Percentiles rank a stretch among this genome's conserved stretches.
phyloP scores from a whole-genome alignment of 2,888 invertebrate genomes.

The Trissolcus brochymenae region DNA sequence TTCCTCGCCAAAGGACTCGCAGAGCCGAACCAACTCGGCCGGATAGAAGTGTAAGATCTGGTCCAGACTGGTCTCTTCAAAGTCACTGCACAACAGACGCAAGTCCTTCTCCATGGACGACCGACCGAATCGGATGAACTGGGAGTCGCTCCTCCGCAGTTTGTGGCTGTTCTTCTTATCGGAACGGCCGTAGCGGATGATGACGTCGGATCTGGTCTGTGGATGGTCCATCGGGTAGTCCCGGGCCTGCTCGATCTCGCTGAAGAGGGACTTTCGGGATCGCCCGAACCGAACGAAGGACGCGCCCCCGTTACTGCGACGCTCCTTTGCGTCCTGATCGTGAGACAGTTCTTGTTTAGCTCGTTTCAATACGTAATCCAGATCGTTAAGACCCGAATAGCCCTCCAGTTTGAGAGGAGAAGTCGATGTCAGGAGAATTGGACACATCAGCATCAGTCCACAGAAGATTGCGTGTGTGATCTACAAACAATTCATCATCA shows the following conservation, averaged over 20 bases:
- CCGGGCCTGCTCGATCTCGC: slow-evolving; percentile 22
- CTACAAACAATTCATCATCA: slow-evolving; percentile 52
- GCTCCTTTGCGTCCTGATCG: slow-evolving; percentile 68
- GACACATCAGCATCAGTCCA: slow-evolving; percentile 63
- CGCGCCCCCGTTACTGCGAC: slow-evolving; percentile 67
- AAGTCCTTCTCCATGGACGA: slow-evolving; percentile 60
- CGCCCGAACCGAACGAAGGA: slow-evolving; percentile 68
- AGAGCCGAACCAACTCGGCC: slow-evolving; percentile 61
- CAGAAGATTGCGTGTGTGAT: slow-evolving; percentile 62
- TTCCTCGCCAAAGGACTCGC: slow-evolving; percentile 59
- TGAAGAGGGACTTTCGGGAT: slow-evolving; percentile 34
- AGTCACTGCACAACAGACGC: slow-evolving; percentile 60
- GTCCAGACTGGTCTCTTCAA: slow-evolving; percentile 50
- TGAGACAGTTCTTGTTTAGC: slow-evolving; percentile 58
- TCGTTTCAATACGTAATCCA: slow-evolving; percentile 67
- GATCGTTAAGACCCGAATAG: slow-evolving; percentile 57
- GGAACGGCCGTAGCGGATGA: slow-evolving; percentile 72
- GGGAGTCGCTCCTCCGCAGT: slow-evolving; percentile 61
- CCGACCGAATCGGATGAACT: slow-evolving; percentile 64
- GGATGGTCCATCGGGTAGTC: slow-evolving; percentile 57
- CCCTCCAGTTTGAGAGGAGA: slow-evolving; percentile 59
- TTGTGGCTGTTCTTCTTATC: slow-evolving; percentile 59
- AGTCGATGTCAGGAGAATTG: slow-evolving; percentile 61
- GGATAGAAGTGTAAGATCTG: slow-evolving; percentile 55
- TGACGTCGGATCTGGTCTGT: slow-evolving; percentile 68